Conservation (phyloP, 1,140 invertebrate species). For the Cydia strobilella region DNA sequence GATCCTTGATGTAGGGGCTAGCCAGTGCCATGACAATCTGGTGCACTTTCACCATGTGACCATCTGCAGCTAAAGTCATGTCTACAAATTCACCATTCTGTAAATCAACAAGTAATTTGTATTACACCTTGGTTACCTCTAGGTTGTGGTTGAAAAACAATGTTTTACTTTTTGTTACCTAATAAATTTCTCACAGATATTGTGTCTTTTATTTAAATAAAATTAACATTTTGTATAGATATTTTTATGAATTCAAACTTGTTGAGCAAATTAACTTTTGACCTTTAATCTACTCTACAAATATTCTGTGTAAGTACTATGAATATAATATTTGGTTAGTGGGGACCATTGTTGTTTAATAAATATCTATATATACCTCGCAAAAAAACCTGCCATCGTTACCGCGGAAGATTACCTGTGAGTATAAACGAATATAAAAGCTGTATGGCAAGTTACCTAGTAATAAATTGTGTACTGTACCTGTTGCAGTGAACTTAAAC, state of each 20-base stretch:
- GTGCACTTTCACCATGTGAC: constrained; percentile 87
- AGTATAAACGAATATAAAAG: not conserved
- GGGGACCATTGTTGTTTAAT: no score
- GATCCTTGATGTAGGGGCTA: constrained; percentile 87
- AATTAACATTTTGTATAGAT: no score
- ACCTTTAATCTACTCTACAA: no score
- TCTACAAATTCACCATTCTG: constrained; percentile 88
- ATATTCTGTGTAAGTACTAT: no score
- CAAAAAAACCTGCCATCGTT: not conserved
- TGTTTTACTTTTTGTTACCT: no score
- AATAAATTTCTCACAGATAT: no score
- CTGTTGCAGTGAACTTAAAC: constrained; percentile 64
- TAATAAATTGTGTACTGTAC: constrained; percentile 42
- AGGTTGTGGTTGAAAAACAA: not conserved
- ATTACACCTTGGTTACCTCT: not conserved
- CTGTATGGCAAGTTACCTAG: not conserved
- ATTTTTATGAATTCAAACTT: no score
- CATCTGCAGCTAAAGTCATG: constrained; percentile 89
- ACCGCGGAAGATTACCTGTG: not conserved
- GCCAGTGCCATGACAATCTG: constrained; percentile 87
- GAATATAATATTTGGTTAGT: no score
- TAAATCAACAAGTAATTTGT: constrained; percentile 47
- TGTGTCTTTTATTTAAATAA: no score
- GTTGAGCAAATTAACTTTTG: no score
- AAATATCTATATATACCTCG: no score